Evolutionary conservation across 2,888 invertebrate species (phyloP).

Genomic region (Rotaria macrura): DNA sequence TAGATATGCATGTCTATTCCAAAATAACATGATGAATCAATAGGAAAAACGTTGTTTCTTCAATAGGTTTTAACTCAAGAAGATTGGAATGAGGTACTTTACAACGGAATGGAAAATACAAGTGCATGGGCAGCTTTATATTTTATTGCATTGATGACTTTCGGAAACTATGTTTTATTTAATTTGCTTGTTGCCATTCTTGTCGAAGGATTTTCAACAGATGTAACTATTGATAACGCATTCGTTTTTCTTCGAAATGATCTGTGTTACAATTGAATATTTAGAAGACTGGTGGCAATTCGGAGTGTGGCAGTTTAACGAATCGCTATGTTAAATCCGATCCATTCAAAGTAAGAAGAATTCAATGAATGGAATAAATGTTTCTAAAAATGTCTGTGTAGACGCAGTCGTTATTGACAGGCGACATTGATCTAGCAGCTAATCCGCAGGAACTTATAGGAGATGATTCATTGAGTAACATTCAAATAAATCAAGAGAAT

Average conservation of each 20-base stretch:
- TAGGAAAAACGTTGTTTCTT: background rate
- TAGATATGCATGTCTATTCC: no score
- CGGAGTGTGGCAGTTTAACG: constrained; percentile 3
- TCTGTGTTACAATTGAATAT: no score
- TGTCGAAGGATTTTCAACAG: constrained; percentile 89
- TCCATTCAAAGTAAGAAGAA: background rate
- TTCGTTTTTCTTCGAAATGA: no score
- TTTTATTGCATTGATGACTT: constrained; percentile 98
- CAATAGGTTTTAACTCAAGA: constrained; percentile 93
- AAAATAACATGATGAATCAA: no score
- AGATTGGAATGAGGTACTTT: constrained; percentile 99
- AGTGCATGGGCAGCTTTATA: constrained; percentile 99
- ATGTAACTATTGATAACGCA: background rate
- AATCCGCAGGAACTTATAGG: background rate
- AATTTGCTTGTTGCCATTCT: constrained; percentile 97
- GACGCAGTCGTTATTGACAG: background rate
- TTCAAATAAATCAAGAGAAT: background rate
- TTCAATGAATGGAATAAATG: background rate
- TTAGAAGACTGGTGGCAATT: constrained; percentile 6
- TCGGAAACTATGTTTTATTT: constrained; percentile 98
- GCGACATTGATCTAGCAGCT: background rate
- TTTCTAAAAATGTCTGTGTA: background rate
- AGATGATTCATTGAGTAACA: background rate
- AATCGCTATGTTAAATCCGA: constrained; percentile 10
- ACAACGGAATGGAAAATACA: constrained; percentile 98